Percentiles rank a stretch among this genome's conserved stretches.
Evolutionary conservation across 2,797 vertebrate genomes (phyloP).

Genomic region (Eulemur coronatus): DNA sequence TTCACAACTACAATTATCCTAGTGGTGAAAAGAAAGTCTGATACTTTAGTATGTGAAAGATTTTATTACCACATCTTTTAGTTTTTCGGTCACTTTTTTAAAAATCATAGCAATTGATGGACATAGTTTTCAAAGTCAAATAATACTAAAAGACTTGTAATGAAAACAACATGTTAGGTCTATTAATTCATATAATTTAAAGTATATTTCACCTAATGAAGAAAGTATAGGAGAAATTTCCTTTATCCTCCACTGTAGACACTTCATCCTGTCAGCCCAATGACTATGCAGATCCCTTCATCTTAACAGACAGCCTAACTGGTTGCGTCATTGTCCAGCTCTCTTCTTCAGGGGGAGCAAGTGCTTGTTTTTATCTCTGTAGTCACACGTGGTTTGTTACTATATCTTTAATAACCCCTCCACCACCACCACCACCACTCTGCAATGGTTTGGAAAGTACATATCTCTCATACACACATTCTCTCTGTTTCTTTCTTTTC

Average conservation of each 20-base stretch:
- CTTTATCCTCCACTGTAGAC: neutral
- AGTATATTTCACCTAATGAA: constrained; percentile 33
- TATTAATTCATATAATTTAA: constrained; percentile 6
- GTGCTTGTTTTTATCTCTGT: neutral
- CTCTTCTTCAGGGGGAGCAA: neutral
- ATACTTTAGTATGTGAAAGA: constrained; percentile 16
- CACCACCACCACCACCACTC: neutral
- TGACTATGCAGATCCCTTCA: neutral
- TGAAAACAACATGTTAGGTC: neutral
- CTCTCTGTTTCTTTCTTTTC: neutral
- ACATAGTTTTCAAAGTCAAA: constrained; percentile 35
- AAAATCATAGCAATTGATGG: neutral
- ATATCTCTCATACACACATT: too few species aligned
- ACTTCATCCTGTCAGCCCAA: neutral
- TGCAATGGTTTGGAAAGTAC: neutral
- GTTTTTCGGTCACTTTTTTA: neutral
- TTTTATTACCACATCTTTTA: neutral
- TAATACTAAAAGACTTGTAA: constrained; percentile 14
- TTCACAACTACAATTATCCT: neutral
- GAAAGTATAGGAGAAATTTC: neutral
- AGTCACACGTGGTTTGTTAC: neutral
- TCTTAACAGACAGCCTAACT: neutral
- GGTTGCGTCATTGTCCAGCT: neutral
- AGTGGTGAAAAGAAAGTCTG: constrained; percentile 38
- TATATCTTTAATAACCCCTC: neutral